These are phyloP conservation scores for Crotalus viridis DNA, from an alignment of 2,113 vertebrate species.

Conservation along the genomic window DNA sequence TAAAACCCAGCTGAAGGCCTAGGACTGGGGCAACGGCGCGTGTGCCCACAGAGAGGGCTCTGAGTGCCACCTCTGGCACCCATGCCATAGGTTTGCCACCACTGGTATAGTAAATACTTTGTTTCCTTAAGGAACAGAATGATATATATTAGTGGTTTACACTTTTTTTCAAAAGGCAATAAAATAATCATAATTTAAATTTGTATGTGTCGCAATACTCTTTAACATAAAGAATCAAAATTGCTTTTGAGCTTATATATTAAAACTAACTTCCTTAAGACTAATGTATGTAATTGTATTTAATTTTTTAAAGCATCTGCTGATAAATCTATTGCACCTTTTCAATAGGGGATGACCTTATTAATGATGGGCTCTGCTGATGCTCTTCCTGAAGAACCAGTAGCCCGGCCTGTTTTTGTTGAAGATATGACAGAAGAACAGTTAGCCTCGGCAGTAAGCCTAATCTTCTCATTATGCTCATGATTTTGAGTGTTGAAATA, in stretches of 20 bases:
- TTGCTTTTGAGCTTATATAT: background rate
- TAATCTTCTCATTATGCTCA: background rate
- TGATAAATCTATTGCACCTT: conserved; percentile 33
- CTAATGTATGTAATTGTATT: conserved; percentile 20
- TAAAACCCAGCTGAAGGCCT: no score
- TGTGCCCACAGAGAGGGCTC: no score
- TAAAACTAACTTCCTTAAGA: conserved; percentile 7
- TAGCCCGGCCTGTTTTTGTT: conserved; percentile 89
- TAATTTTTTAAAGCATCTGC: background rate
- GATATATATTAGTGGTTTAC: background rate
- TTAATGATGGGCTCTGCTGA: conserved; percentile 98
- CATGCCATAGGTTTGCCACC: no score
- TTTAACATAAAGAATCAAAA: background rate
- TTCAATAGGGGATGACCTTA: conserved; percentile 89
- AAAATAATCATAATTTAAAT: background rate
- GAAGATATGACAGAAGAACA: conserved; percentile 99
- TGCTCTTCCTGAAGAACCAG: conserved; percentile 90
- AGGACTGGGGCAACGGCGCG: no score
- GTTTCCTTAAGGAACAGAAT: background rate
- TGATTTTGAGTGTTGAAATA: background rate
- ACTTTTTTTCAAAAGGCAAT: background rate
- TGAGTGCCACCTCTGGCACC: no score
- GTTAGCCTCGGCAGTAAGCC: conserved; percentile 92
- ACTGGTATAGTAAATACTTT: background rate
- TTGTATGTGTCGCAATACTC: background rate